Base-by-base conservation (phyloP, 2,113 vertebrate species). In the Poeciliopsis retropinna region DNA sequence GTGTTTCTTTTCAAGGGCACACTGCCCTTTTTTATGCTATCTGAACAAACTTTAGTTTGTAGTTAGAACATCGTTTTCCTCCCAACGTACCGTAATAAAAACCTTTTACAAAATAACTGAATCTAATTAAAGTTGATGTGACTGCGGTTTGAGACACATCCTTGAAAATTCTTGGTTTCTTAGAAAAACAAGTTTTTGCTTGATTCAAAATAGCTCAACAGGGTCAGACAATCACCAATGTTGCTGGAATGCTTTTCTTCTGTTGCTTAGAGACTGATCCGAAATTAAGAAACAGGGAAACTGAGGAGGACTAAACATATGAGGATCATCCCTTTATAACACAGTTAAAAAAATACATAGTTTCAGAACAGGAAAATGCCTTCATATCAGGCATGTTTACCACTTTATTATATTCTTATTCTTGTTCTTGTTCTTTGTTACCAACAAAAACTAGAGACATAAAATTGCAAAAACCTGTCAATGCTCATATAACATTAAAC, bases 251-350 rank as follows among this genome's bases (percentile, higher is more conserved):
- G 83, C 78, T 60, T 81, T 83, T 88, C 70, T 79, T 73, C 67
- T 5, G 90, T 90, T 91, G 87, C 90, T 80, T 85, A n/a, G 90
- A 86, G 78, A 90, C 88, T 0, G 78, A 85, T 83, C 28, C 64
- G 64, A 73, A 82, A 81, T 79, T 31, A 12, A 13, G 70, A 71
- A 68, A 80, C 29, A 71, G 34, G 60, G 37, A 76, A 69, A 32
- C 51, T 15, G 39, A 11, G 3, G 51, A 75, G 32, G 19, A 61
- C 37, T 0, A n/a, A 71, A 32, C 10, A 37, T 1, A 44, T 1
- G 32, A 25, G 47, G 7, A 30, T 27, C 31, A 47, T 15, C 41
- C 13, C 3, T 15, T 19, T 47, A 19, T 2, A 11, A 10, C 34
- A 34, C 44, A 19, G 17, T 47, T 47, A 19, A 15, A 41, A 15